These are phyloP conservation scores for Sialia sialis DNA, from an alignment of 2,113 vertebrate genomes.

Conservation along the genomic window DNA sequence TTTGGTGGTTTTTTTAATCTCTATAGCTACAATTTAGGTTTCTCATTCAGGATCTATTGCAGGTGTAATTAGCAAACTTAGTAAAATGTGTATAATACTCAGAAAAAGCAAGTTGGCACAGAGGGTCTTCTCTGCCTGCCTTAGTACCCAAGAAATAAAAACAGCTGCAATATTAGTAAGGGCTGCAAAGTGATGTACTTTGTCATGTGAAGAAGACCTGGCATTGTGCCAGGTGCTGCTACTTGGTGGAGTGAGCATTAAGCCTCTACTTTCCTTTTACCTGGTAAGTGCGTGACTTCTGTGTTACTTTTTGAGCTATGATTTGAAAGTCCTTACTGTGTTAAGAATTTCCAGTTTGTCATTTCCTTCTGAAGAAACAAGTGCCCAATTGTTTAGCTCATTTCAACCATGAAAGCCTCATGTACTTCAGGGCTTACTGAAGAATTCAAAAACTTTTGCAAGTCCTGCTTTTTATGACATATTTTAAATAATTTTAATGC, in stretches of 20 bases:
- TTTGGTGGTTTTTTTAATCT: neutral
- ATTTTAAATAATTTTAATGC: neutral
- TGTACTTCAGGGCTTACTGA: neutral
- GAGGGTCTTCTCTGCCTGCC: neutral
- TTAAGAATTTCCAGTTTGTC: neutral
- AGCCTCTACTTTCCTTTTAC: neutral
- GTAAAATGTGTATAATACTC: neutral
- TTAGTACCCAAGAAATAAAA: neutral
- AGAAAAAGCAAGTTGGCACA: neutral
- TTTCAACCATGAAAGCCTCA: neutral
- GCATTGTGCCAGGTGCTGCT: neutral
- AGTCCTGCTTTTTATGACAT: neutral
- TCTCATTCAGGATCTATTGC: neutral
- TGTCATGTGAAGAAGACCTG: neutral
- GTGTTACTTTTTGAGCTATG: neutral
- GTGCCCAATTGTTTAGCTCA: neutral
- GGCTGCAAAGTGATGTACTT: neutral
- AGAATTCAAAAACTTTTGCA: neutral
- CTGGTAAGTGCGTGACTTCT: neutral
- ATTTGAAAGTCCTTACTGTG: neutral
- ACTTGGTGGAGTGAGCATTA: neutral
- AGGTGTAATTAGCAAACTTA: neutral
- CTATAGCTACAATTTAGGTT: neutral
- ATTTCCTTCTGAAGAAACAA: neutral
- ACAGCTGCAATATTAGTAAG: neutral